phyloP scores from a whole-genome alignment of 30 jellyfish, hydroid and myxozoan genomes.

The Turritopsis rubra region DNA sequence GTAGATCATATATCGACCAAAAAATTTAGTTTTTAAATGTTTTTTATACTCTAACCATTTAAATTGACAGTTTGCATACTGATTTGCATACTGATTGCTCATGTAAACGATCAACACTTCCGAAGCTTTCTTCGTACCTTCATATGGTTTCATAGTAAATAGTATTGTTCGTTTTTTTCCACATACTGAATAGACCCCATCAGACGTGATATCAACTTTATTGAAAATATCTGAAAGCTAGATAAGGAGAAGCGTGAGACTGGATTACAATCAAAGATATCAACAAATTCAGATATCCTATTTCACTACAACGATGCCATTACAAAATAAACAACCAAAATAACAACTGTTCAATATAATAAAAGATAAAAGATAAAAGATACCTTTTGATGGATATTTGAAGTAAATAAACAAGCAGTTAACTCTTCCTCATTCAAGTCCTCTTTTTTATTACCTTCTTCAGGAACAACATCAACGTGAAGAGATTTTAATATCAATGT shows the following conservation, averaged over 20 bases:
- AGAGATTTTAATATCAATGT: not conserved
- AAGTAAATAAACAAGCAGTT: not conserved
- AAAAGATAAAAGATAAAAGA: not conserved
- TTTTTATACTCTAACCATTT: constrained; percentile 25
- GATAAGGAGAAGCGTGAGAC: not conserved
- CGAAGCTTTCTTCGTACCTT: not conserved
- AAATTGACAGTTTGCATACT: constrained; percentile 9
- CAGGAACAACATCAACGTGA: not conserved
- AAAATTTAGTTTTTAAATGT: constrained; percentile 24
- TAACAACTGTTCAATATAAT: no score
- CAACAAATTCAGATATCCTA: no score
- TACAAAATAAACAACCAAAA: no score
- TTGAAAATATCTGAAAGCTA: constrained; percentile 14
- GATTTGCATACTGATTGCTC: constrained; percentile 1
- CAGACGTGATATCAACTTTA: not conserved
- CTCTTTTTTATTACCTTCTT: not conserved
- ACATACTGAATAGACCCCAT: not conserved
- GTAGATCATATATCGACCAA: constrained; percentile 59
- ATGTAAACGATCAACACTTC: not conserved
- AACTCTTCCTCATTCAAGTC: not conserved
- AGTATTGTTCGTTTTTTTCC: not conserved
- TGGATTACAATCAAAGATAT: no score
- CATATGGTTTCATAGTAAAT: not conserved
- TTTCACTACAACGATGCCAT: no score
- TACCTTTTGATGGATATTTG: not conserved